These are phyloP conservation scores for Heteromormyrus szaboi DNA, from an alignment of 2,797 vertebrate species.

Conservation along the genomic window DNA sequence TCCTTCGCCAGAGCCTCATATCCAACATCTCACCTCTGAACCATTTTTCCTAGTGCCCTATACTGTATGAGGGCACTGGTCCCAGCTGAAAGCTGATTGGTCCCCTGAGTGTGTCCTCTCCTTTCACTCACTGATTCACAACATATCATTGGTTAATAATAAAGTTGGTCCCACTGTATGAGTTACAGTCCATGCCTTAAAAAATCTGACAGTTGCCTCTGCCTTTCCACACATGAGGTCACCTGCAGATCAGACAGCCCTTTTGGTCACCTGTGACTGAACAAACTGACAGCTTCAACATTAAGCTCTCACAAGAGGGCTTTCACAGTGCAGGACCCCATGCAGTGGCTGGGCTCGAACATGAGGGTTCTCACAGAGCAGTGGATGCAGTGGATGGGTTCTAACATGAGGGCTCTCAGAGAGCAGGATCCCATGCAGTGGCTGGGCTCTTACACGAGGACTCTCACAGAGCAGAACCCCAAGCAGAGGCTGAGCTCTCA, in stretches of 20 bases:
- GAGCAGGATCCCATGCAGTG: background rate
- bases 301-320: background rate
- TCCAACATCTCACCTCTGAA: background rate
- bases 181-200: background rate
- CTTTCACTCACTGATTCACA: background rate
- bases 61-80: background rate
- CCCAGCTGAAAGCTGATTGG: background rate
- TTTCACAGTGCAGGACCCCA: background rate
- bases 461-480: no score
- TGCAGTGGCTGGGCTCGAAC: background rate
- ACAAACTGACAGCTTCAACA: background rate
- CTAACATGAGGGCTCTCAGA: background rate
- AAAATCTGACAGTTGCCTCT: background rate
- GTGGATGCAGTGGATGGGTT: background rate
- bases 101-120: background rate
- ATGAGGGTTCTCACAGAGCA: background rate
- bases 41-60: background rate
- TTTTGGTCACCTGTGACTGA: background rate
- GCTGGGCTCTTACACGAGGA: background rate
- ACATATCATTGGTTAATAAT: background rate
- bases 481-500: no score
- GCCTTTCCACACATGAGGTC: background rate
- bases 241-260: background rate
- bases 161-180: background rate
- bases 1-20: background rate